These are phyloP conservation scores for Gastracanthus pulcherrimus DNA, from an alignment of 2,888 invertebrate genomes.

Conservation along the genomic window DNA sequence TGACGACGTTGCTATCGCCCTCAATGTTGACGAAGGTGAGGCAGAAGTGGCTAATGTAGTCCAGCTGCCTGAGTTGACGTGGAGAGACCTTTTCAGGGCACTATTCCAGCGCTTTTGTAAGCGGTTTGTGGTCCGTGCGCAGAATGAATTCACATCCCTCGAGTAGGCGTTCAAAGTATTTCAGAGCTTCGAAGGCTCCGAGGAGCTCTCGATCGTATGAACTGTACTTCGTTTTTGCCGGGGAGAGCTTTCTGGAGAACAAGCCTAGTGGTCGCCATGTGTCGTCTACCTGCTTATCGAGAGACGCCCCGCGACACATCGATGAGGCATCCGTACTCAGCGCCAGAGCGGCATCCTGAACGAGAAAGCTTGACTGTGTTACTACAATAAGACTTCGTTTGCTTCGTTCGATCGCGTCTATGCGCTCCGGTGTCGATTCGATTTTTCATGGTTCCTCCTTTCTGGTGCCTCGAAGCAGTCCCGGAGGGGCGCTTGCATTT, in stretches of 20 bases:
- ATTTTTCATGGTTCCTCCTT: too few species aligned
- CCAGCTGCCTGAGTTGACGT: conserved; percentile 41
- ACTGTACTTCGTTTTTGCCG: conserved; percentile 55
- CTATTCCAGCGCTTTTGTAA: conserved; percentile 20
- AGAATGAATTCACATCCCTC: conserved; percentile 32
- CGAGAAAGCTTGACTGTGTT: too few species aligned
- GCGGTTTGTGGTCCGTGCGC: conserved; percentile 56
- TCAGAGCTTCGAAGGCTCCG: background rate
- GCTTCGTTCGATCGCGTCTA: too few species aligned
- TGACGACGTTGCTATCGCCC: conserved; percentile 36
- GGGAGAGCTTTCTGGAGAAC: conserved; percentile 41
- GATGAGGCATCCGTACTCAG: conserved; percentile 53
- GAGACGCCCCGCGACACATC: conserved; percentile 49
- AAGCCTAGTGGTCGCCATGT: conserved; percentile 50
- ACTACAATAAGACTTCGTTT: too few species aligned
- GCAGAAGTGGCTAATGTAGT: conserved; percentile 46
- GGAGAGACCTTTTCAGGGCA: conserved; percentile 33
- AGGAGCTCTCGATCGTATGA: conserved; percentile 61
- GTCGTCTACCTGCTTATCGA: conserved; percentile 50
- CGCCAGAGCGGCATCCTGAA: conserved; percentile 11
- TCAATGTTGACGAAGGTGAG: conserved; percentile 32
- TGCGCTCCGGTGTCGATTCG: too few species aligned
- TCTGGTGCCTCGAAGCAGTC: too few species aligned
- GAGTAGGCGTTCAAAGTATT: conserved; percentile 41
- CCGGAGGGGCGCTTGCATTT: too few species aligned